phyloP scores from a whole-genome alignment of 1,140 invertebrate genomes.

The Hetaerina americana region DNA sequence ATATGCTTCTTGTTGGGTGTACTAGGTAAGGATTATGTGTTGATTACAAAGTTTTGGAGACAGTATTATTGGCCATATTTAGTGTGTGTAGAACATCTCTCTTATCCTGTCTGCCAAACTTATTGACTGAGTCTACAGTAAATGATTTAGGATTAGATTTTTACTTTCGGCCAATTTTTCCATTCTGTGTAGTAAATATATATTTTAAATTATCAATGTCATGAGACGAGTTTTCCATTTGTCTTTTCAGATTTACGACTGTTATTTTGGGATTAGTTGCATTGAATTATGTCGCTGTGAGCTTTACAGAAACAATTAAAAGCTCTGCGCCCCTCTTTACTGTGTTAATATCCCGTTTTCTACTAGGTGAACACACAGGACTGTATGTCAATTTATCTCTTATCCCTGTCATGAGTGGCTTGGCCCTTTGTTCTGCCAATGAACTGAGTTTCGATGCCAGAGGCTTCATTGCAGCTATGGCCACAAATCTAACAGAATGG shows the following conservation, averaged over 20 bases:
- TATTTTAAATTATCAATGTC: too few relatives aligned
- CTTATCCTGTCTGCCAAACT: too few relatives aligned
- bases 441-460: conserved; percentile 67
- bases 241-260: conserved; percentile 64
- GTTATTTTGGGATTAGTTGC: conserved; percentile 63
- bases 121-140: too few relatives aligned
- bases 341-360: conserved; percentile 58
- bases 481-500: conserved; percentile 75
- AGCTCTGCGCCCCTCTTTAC: conserved; percentile 76
- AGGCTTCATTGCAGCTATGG: conserved; percentile 66
- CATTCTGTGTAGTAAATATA: too few relatives aligned
- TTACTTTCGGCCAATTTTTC: too few relatives aligned
- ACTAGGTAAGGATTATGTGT: too few relatives aligned
- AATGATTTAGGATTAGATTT: too few relatives aligned
- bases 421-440: conserved; percentile 69
- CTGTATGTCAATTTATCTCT: conserved; percentile 64
- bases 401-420: conserved; percentile 71
- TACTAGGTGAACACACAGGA: conserved; percentile 59
- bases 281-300: conserved; percentile 71
- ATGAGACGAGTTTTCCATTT: too few relatives aligned
- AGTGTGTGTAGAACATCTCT: too few relatives aligned
- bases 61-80: too few relatives aligned
- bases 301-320: conserved; percentile 78
- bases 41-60: too few relatives aligned
- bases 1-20: conserved; percentile 63